Percentiles rank a stretch among this genome's conserved stretches.
Evolutionary conservation across 2,797 vertebrate species (phyloP).

Genomic region (Leptatherina wallacei): DNA sequence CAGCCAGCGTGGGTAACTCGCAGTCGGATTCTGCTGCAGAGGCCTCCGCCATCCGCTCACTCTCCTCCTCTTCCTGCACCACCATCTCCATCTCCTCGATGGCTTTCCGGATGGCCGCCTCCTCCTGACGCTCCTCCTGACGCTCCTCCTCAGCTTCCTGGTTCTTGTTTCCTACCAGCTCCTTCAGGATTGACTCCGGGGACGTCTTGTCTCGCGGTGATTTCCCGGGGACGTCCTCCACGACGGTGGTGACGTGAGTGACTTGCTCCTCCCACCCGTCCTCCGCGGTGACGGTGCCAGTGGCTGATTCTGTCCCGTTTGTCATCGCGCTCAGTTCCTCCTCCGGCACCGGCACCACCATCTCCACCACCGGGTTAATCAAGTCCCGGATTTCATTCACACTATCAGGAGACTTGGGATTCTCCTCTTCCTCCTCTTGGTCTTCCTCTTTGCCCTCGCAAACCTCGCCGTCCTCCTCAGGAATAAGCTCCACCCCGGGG

Average conservation of each 20-base stretch:
- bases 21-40: constrained; percentile 40
- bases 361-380: constrained; percentile 79
- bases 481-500: constrained; percentile 82
- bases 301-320: constrained; percentile 57
- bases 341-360: constrained; percentile 38
- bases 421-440: constrained; percentile 16
- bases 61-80: constrained; percentile 56
- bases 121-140: constrained; percentile 45
- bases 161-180: constrained; percentile 50
- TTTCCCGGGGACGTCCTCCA: constrained; percentile 51
- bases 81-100: constrained; percentile 64
- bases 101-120: constrained; percentile 48
- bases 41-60: constrained; percentile 25
- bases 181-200: constrained; percentile 49
- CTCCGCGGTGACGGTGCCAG: constrained; percentile 62
- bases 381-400: constrained; percentile 82
- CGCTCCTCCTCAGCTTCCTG: constrained; percentile 18
- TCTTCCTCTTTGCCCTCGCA: constrained; percentile 10
- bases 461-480: constrained; percentile 66
- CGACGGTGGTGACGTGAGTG: constrained; percentile 49
- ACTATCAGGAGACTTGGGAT: constrained; percentile 76
- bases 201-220: constrained; percentile 41
- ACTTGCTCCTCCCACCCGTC: constrained; percentile 65
- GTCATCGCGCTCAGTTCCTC: constrained; percentile 22
- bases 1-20: constrained; percentile 4